phyloP scores from a whole-genome alignment of 2,797 vertebrate genomes.

The Salmo trutta region DNA sequence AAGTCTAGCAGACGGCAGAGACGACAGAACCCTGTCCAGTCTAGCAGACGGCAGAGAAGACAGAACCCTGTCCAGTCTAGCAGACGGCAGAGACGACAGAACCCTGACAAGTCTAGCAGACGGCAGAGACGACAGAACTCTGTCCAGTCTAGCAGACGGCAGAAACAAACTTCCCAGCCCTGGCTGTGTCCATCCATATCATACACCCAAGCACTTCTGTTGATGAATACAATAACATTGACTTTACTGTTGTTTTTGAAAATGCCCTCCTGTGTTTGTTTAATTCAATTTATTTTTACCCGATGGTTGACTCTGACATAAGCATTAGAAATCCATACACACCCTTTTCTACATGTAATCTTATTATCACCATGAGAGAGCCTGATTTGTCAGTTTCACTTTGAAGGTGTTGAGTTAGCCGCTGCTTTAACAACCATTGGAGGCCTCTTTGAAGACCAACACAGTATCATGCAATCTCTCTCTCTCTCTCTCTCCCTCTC shows the following conservation, averaged over 20 bases:
- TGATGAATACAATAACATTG: conserved; percentile 62
- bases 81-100: no score
- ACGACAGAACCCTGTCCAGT: conserved; percentile 68
- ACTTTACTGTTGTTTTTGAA: conserved; percentile 44
- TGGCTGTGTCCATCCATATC: conserved; percentile 48
- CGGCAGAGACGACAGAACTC: conserved; percentile 59
- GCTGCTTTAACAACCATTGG: conserved; percentile 66
- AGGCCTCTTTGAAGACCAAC: conserved; percentile 77
- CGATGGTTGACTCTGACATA: conserved; percentile 65
- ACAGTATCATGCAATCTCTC: conserved; percentile 65
- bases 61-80: no score
- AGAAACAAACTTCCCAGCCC: background rate
- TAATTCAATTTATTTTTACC: conserved; percentile 63
- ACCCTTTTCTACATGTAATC: conserved; percentile 52
- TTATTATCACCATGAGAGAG: conserved; percentile 66
- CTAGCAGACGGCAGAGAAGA: conserved; percentile 67
- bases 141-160: no score
- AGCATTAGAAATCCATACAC: conserved; percentile 64
- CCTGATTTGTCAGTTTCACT: conserved; percentile 79
- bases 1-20: conserved; percentile 37
- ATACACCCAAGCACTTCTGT: conserved; percentile 50
- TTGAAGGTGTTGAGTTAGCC: conserved; percentile 73
- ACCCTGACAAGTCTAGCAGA: conserved; percentile 76
- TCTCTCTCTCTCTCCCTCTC: no score
- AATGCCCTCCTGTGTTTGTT: conserved; percentile 52